Evolutionary conservation across 2,113 vertebrate species (phyloP).

Genomic region (Carassius carassius): DNA sequence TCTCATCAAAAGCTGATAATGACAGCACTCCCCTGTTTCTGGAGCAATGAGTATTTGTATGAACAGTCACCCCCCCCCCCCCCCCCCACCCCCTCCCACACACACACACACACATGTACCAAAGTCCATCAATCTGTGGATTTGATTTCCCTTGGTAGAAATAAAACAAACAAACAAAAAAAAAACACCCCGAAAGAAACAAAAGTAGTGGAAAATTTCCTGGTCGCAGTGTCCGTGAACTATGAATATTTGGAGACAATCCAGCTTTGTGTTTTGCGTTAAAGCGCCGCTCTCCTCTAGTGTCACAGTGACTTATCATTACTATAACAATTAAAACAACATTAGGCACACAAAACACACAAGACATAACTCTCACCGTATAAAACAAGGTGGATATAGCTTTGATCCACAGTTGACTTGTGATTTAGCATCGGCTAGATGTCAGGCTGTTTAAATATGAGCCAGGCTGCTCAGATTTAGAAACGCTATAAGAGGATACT

Average conservation of each 20-base stretch:
- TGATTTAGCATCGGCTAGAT: slow-evolving; percentile 14
- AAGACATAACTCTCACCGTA: neutral
- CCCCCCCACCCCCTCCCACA: neutral
- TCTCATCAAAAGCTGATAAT: slow-evolving; percentile 52
- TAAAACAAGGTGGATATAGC: slow-evolving; percentile 19
- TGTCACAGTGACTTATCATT: neutral
- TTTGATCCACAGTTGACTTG: slow-evolving; percentile 24
- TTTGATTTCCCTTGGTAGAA: slow-evolving; percentile 57
- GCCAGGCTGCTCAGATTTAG: neutral
- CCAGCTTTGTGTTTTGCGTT: slow-evolving; percentile 1
- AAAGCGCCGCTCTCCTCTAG: neutral
- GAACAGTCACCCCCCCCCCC: slow-evolving; percentile 15
- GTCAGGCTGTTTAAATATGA: slow-evolving; percentile 23
- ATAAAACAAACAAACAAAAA: too few species aligned
- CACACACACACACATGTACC: neutral
- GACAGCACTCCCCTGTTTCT: slow-evolving; percentile 34
- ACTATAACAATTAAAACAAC: slow-evolving; percentile 25
- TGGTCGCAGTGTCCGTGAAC: slow-evolving; percentile 21
- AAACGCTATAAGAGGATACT: slow-evolving; percentile 5
- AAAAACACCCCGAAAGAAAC: slow-evolving; percentile 13
- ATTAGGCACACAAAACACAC: neutral
- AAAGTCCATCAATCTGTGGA: slow-evolving; percentile 52
- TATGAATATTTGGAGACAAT: slow-evolving; percentile 33
- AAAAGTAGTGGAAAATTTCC: slow-evolving; percentile 61
- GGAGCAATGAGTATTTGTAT: slow-evolving; percentile 18